A percentile compares a stretch with the other conserved stretches of the same genome.
phyloP scores from a whole-genome alignment of 2,113 vertebrate species.

The Austrofundulus limnaeus region DNA sequence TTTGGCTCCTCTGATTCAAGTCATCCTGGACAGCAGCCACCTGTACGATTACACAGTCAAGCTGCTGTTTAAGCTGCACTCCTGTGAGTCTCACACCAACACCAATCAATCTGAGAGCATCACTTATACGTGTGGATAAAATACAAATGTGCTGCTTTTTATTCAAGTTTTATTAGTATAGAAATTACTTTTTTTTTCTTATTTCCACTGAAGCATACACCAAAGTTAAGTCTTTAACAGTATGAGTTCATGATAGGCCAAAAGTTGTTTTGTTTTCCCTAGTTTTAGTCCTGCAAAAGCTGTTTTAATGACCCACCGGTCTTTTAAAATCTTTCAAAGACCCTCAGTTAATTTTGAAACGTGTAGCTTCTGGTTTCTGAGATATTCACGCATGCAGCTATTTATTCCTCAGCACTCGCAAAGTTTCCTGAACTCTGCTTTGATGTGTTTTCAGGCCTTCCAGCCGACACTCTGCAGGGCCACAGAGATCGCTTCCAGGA shows the following conservation, averaged over 20 bases:
- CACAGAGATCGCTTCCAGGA: constrained; percentile 98
- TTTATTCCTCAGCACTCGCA: neutral
- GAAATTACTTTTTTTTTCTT: too few species aligned
- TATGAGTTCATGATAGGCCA: too few species aligned
- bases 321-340: too few species aligned
- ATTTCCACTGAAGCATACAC: too few species aligned
- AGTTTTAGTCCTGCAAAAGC: too few species aligned
- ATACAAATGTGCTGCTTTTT: too few species aligned
- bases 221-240: too few species aligned
- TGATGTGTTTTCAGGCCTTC: constrained; percentile 84
- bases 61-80: constrained; percentile 97
- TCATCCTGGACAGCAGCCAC: constrained; percentile 94
- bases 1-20: constrained; percentile 95
- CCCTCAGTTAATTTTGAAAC: too few species aligned
- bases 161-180: too few species aligned
- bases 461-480: constrained; percentile 94
- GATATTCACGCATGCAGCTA: neutral
- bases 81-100: constrained; percentile 86
- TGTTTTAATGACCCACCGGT: too few species aligned
- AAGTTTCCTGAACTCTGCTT: constrained; percentile 15
- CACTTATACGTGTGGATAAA: neutral
- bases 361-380: neutral
- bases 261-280: too few species aligned
- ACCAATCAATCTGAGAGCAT: constrained; percentile 11
- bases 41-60: constrained; percentile 97